Evolutionary conservation across 1,140 invertebrate genomes (phyloP).

Genomic region (Anagrus nilaparvatae): DNA sequence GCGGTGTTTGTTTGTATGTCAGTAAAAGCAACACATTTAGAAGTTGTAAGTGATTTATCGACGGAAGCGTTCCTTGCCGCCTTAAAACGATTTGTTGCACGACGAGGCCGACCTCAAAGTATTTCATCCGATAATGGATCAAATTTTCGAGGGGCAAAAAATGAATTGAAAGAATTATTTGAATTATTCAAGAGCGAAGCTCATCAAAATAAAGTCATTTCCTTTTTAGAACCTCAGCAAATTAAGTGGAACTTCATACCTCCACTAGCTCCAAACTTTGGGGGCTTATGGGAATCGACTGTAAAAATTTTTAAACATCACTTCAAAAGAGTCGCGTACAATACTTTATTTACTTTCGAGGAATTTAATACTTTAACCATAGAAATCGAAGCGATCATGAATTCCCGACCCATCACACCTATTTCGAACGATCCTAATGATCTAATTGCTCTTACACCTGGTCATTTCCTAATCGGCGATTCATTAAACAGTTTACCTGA

Average conservation of each 20-base stretch:
- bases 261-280: slow-evolving; percentile 25
- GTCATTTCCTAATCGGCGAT: slow-evolving; percentile 13
- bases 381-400: slow-evolving; percentile 17
- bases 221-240: background rate
- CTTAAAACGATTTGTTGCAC: slow-evolving; percentile 20
- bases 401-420: slow-evolving; percentile 20
- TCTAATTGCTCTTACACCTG: slow-evolving; percentile 1
- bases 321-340: slow-evolving; percentile 11
- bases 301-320: slow-evolving; percentile 22
- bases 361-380: slow-evolving; percentile 15
- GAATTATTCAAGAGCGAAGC: slow-evolving; percentile 1
- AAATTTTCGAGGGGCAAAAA: slow-evolving; percentile 27
- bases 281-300: slow-evolving; percentile 25
- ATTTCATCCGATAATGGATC: slow-evolving; percentile 29
- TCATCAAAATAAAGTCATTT: background rate
- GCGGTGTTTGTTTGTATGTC: slow-evolving; percentile 13
- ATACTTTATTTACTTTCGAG: slow-evolving; percentile 13
- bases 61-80: slow-evolving; percentile 22
- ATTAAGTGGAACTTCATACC: slow-evolving; percentile 26
- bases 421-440: slow-evolving; percentile 18
- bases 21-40: slow-evolving; percentile 25
- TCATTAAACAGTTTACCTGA: slow-evolving; percentile 2
- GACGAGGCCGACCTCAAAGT: slow-evolving; percentile 16
- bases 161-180: slow-evolving; percentile 18
- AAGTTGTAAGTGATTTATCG: slow-evolving; percentile 23